Percentiles rank a stretch among this genome's conserved stretches.
Evolutionary conservation across 2,888 invertebrate species (phyloP).

Genomic region (Nomada fucata): DNA sequence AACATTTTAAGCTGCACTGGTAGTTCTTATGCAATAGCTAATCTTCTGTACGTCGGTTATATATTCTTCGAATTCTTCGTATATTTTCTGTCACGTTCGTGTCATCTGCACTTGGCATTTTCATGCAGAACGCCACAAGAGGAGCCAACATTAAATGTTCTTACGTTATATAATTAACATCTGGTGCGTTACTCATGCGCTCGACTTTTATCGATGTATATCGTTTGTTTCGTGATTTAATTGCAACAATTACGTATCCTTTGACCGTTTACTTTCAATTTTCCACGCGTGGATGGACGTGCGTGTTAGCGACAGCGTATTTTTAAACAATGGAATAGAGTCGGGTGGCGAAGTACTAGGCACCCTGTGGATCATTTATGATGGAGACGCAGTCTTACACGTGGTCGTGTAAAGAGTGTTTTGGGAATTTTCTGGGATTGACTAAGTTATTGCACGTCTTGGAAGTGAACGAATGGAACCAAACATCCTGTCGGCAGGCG

Average conservation of each 20-base stretch:
- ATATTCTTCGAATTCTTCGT: not conserved
- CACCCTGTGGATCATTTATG: too few species aligned
- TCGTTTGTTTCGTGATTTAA: not conserved
- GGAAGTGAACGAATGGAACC: too few species aligned
- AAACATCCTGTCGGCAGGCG: too few species aligned
- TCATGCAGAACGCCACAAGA: constrained; percentile 4
- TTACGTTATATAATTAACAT: constrained; percentile 44
- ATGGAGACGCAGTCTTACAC: too few species aligned
- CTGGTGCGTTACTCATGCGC: not conserved
- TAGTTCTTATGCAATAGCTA: not conserved
- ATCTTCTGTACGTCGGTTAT: not conserved
- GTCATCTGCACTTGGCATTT: not conserved
- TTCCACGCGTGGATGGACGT: too few species aligned
- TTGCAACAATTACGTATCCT: not conserved
- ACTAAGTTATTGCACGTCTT: too few species aligned
- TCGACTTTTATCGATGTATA: constrained; percentile 4
- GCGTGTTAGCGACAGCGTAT: too few species aligned
- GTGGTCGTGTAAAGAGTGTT: too few species aligned
- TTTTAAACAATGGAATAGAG: too few species aligned
- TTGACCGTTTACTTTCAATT: not conserved
- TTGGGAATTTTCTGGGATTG: too few species aligned
- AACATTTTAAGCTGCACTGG: not conserved
- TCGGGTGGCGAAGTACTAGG: too few species aligned
- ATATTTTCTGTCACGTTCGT: constrained; percentile 8
- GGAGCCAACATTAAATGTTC: constrained; percentile 3